phyloP scores from a whole-genome alignment of 2,888 invertebrate genomes.

The Yponomeuta plumbellus region DNA sequence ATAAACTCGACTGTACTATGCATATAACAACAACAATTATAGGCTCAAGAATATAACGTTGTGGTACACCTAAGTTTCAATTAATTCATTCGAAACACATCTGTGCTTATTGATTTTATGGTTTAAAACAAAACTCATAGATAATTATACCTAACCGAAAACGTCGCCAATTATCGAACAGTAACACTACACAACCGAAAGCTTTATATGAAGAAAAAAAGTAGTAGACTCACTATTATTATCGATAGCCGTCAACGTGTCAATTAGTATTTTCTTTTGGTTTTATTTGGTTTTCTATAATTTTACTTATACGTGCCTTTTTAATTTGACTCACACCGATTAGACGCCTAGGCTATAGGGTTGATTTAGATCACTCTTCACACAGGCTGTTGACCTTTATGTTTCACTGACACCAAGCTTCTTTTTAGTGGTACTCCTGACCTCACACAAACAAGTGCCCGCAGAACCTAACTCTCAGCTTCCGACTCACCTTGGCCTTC shows the following conservation, averaged over 20 bases:
- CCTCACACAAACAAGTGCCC: constrained; percentile 75
- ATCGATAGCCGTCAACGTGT: constrained; percentile 68
- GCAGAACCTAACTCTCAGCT: constrained; percentile 76
- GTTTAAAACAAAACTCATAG: constrained; percentile 15
- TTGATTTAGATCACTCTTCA: constrained; percentile 71
- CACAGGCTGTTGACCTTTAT: constrained; percentile 72
- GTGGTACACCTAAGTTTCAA: constrained; percentile 44
- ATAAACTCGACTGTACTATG: constrained; percentile 27
- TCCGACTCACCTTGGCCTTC: constrained; percentile 68
- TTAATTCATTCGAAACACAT: constrained; percentile 16
- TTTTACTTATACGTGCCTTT: constrained; percentile 65
- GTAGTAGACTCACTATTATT: constrained; percentile 65
- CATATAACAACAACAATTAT: constrained; percentile 31
- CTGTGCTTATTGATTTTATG: constrained; percentile 17
- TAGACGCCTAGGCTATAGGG: constrained; percentile 75
- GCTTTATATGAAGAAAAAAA: constrained; percentile 54
- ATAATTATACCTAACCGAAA: constrained; percentile 30
- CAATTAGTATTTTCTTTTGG: constrained; percentile 62
- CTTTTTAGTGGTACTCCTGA: constrained; percentile 74
- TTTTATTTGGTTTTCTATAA: constrained; percentile 52
- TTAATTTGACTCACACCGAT: constrained; percentile 64
- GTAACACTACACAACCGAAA: constrained; percentile 63
- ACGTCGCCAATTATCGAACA: constrained; percentile 40
- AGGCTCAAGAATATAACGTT: constrained; percentile 43
- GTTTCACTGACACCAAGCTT: constrained; percentile 74